Conservation (phyloP, 2,888 invertebrate species). For the Anaspis maculata region DNA sequence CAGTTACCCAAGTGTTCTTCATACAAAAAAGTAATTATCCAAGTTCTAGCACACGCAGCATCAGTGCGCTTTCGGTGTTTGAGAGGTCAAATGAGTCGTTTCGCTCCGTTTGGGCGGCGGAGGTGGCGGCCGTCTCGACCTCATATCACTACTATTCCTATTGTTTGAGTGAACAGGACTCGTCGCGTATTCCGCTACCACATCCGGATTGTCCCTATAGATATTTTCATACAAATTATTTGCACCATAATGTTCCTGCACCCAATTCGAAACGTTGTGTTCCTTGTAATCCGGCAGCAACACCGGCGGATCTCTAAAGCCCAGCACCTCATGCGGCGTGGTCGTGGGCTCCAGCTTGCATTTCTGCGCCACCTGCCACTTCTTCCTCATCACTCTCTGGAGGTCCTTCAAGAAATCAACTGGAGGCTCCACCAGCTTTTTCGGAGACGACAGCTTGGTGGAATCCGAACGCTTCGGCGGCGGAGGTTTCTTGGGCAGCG, state of each 20-base stretch:
- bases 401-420: conserved; percentile 80
- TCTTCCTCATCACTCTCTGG: conserved; percentile 87
- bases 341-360: conserved; percentile 82
- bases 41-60: conserved; percentile 26
- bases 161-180: conserved; percentile 32
- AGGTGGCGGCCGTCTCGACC: conserved; percentile 67
- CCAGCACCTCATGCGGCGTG: conserved; percentile 84
- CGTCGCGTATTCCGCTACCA: conserved; percentile 44
- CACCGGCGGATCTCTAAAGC: conserved; percentile 74
- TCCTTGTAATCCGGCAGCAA: conserved; percentile 66
- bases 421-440: conserved; percentile 68
- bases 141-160: conserved; percentile 9
- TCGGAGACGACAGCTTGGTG: conserved; percentile 66
- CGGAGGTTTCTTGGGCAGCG: conserved; percentile 58
- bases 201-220: conserved; percentile 42
- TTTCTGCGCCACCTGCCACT: conserved; percentile 90
- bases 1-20: no score
- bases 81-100: conserved; percentile 66
- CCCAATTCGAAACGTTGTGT: conserved; percentile 84
- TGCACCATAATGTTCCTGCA: conserved; percentile 75
- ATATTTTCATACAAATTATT: conserved; percentile 74
- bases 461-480: conserved; percentile 72
- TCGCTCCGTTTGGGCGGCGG: conserved; percentile 86
- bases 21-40: no score
- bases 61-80: conserved; percentile 42